Evolutionary conservation across 1,140 invertebrate genomes (phyloP), one percentile per base, ranked within the genome.

Genomic region (Trichomalopsis sarcophagae): DNA sequence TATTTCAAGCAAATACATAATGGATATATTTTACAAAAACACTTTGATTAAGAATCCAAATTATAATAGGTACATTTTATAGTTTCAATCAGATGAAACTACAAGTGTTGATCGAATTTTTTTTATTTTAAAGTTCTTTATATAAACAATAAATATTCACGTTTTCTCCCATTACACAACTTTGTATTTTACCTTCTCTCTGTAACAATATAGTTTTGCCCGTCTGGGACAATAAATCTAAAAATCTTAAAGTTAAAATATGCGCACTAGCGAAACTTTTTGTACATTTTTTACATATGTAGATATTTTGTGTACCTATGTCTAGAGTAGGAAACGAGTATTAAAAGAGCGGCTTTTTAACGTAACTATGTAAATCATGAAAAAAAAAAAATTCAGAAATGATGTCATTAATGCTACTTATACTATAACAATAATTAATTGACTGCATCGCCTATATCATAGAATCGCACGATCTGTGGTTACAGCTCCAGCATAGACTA

Each of bases 211-310:
- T 66, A 21, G 47, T n/a, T 11, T 84, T 62, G 73, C 66, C 55
- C 68, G 76, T 21, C 77, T 84, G 78, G 11, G 62, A 74, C n/a
- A 40, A n/a, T 84, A 84, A 50, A 81, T 77, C 62, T 81, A 85
- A 81, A 68, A 81, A 66, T 40, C 73, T 81, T 84, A 80, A 81
- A 14, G 33, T 81, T 81, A 85, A 81, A 69, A 50, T 47, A 69
- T 81, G 50, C 33, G 33, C 27, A 44, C 69, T 84, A 71, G 77
- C 47, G 76, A 74, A 62, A 82, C 1, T 71, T 85, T 85, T 85
- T 82, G 74, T 85, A 85, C 84, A 85, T 75, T 85, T 84, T 85
- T 81, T 85, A 85, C 84, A 84, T 62, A 73, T 4, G 44, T 50
- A 27, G 9, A 47, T 44, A 66, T 7, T 13, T 78, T 17, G 47